Base-by-base conservation (phyloP, 30 jellyfish, hydroid and myxozoan species). In the Chironex yamaguchii region DNA sequence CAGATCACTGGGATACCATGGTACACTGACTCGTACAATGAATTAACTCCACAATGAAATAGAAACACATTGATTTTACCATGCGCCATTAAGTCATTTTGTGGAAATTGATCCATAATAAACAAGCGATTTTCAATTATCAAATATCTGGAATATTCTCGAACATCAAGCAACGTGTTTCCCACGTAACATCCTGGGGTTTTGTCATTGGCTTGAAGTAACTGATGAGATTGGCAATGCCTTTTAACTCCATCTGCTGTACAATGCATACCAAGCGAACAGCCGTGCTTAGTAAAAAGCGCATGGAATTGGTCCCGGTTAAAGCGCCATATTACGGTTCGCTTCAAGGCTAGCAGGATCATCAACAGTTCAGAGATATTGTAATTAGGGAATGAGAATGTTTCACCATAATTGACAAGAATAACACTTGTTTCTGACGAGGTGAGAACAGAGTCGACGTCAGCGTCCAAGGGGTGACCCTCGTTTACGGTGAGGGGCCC, bases 11-110 rank as follows among this genome's bases (percentile, higher is more conserved):
- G 71, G 13, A 23, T 35, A 2, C 13, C 52, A 63, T 84, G 94
- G 29, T 84, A 84, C 20, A 84, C 35, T 3, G 94, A 87, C 50
- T 84, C 94, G 89, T 84, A 84, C 29, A 84, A 34, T 29, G 88
- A 52, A 20, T 84, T 84, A 1, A 35, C 31, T 1, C 94, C 94
- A 71, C 94, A 84, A 36, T 84, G 94, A 12, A 82, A 23, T 1
- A 84, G 1, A 22, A 84, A 0, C 1, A 84, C 6, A 17, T 1
- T 35, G 3, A 67, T 53, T 2, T 69, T 26, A 24, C 23, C 32
- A 28, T 52, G 36, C 51, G 33, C 79, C 27, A 84, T 62, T 22
- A 84, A 32, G 13, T 84, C 36, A 9, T 84, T 79, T 72, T 84
- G 94, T 1, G 94, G 94, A 2, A 84, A 4, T 65, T 68, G 71